Conservation (phyloP, 2,888 invertebrate genomes). For the Zygaena filipendulae region DNA sequence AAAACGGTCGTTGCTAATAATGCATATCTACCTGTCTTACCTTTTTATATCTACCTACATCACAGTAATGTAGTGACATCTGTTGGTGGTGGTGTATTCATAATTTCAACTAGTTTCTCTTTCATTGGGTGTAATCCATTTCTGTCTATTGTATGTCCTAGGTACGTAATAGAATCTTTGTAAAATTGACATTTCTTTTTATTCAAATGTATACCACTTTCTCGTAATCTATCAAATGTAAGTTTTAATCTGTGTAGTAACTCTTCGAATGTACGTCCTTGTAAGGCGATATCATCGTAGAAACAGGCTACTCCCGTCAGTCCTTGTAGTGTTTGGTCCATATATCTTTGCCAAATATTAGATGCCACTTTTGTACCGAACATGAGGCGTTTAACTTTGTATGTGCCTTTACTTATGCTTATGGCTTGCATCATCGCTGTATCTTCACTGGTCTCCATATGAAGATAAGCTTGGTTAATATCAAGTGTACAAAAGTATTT, state of each 20-base stretch:
- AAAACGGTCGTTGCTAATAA: no score
- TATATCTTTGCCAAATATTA: constrained; percentile 5
- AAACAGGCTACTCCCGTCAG: background rate
- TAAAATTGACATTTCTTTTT: constrained; percentile 18
- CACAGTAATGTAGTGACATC: no score
- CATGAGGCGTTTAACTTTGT: constrained; percentile 22
- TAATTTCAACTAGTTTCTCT: background rate
- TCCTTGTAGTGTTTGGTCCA: constrained; percentile 1
- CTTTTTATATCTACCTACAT: no score
- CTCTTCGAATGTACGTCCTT: background rate
- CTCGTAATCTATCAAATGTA: background rate
- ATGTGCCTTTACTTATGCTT: constrained; percentile 21
- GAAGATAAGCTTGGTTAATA: constrained; percentile 14
- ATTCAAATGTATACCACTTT: constrained; percentile 6
- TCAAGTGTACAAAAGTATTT: constrained; percentile 11
- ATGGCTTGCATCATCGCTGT: constrained; percentile 14
- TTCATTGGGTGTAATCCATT: constrained; percentile 10
- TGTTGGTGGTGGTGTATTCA: constrained; percentile 2
- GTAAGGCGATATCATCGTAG: background rate
- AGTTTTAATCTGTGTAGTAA: background rate
- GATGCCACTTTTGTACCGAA: constrained; percentile 16
- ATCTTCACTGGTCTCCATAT: constrained; percentile 8
- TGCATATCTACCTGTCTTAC: no score
- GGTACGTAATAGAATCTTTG: constrained; percentile 14
- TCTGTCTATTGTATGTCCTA: constrained; percentile 13